Evolutionary conservation across 2,113 vertebrate species (phyloP), one percentile per base, ranked within the genome.

Genomic region (Sphyrna mokarran): DNA sequence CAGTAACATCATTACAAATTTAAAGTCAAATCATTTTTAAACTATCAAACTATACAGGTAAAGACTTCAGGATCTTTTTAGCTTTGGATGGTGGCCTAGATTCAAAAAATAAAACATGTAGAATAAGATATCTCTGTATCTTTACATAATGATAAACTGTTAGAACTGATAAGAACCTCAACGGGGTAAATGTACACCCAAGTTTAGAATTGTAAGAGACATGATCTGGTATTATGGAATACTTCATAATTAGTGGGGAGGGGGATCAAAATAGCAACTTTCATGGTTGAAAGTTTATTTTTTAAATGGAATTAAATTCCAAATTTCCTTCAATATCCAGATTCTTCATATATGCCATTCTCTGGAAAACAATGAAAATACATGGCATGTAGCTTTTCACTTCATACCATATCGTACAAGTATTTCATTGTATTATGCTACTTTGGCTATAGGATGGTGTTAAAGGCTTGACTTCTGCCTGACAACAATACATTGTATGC

Each of bases 371-470:
- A 87, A 86, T 89, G 86, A 89, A 89, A 89, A 89, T 61, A 72
- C 26, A 86, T 90, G 87, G 54, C 87, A 63, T 91, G 58, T 33
- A 61, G 87, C 18, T 91, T 13, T 94, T 69, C 20, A 48, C 14
- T 40, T 94, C 69, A 70, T 5, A 33, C 23, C 68, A 48, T 29
- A 33, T 11, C 68, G 29, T 29, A 23, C n/a, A 43, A 70, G 1
- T 90, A 33, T 61, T 90, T 10, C 33, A 61, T 61, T 90, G 29
- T 90, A 63, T 54, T 90, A 43, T 61, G 33, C 48, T 90, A 90
- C 58, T 58, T 90, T 63, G 87, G 87, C 87, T n/a, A 90, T n/a
- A 90, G n/a, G 87, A 90, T 61, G 87, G 87, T 90, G 87, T 63
- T 61, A 95, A 72, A 95, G 69, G 69, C 23, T 26, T 54, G 69